These are phyloP conservation scores for Bellardia pandia DNA, from an alignment of 2,888 invertebrate genomes.

Conservation along the genomic window DNA sequence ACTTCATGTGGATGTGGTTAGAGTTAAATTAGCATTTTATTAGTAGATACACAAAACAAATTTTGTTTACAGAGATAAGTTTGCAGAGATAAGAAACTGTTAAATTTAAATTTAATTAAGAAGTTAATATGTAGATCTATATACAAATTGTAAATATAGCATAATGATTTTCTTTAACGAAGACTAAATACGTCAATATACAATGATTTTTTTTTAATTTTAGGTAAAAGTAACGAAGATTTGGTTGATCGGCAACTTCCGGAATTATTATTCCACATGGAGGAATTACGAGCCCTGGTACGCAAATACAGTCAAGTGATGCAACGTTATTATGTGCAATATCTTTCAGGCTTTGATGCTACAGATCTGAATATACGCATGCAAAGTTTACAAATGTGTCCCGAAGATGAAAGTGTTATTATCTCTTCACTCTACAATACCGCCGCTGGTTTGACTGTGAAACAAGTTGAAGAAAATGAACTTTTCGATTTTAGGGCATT, in stretches of 20 bases:
- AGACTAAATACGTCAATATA: too few relatives aligned
- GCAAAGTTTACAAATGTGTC: conserved; percentile 92
- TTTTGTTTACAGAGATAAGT: too few relatives aligned
- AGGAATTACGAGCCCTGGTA: conserved; percentile 96
- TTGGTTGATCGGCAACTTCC: conserved; percentile 97
- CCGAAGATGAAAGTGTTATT: conserved; percentile 97
- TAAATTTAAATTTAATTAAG: too few relatives aligned
- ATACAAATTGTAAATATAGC: too few relatives aligned
- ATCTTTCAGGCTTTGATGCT: conserved; percentile 97
- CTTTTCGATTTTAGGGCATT: conserved; percentile 97
- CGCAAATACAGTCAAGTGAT: conserved; percentile 98
- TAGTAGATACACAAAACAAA: too few relatives aligned
- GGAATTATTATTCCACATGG: conserved; percentile 98
- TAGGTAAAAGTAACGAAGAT: conserved; percentile 91
- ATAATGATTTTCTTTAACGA: too few relatives aligned
- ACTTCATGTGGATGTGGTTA: too few relatives aligned
- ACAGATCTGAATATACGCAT: conserved; percentile 94
- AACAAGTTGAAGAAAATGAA: conserved; percentile 98
- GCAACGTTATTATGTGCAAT: conserved; percentile 98
- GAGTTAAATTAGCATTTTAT: too few relatives aligned
- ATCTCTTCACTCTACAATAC: conserved; percentile 96
- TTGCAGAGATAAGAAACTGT: too few relatives aligned
- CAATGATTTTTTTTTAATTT: neutral
- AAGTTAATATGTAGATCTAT: too few relatives aligned
- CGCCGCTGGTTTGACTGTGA: conserved; percentile 93